Conservation (phyloP, 2,113 vertebrate genomes). For the Trogon melanurus region DNA sequence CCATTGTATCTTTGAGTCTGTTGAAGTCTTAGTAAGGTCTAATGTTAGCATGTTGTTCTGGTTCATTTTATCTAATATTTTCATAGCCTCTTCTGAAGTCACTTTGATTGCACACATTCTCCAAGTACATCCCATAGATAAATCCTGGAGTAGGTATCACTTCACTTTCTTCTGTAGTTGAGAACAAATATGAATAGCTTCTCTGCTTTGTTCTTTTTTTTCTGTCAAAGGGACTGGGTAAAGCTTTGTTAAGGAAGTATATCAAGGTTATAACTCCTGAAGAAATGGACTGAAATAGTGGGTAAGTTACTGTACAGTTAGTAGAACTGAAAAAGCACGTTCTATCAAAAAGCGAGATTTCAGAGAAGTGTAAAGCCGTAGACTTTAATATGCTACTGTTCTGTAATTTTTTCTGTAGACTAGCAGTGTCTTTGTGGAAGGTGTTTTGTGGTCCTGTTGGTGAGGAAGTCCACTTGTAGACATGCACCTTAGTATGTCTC, state of each 20-base stretch:
- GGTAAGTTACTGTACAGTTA: not conserved
- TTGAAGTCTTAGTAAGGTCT: not conserved
- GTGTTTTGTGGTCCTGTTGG: not conserved
- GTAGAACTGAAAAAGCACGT: not conserved
- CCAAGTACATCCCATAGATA: fast-evolving
- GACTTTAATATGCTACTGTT: not conserved
- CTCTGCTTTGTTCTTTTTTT: not conserved
- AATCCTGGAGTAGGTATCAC: not conserved
- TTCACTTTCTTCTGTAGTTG: not conserved
- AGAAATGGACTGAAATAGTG: not conserved
- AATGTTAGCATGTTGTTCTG: not conserved
- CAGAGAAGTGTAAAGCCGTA: not conserved
- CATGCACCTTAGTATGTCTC: not conserved
- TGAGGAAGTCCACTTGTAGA: not conserved
- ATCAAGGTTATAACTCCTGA: not conserved
- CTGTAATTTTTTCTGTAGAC: not conserved
- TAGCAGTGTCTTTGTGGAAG: not conserved
- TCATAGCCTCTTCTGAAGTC: not conserved
- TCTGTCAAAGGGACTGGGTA: not conserved
- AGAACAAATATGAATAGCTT: not conserved
- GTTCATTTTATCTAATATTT: not conserved
- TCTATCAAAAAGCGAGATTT: not conserved
- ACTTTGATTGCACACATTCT: not conserved
- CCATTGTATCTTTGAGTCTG: not conserved
- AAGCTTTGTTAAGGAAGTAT: not conserved